Evolutionary conservation across 2,113 vertebrate genomes (phyloP).

Genomic region (Pungitius pungitius): DNA sequence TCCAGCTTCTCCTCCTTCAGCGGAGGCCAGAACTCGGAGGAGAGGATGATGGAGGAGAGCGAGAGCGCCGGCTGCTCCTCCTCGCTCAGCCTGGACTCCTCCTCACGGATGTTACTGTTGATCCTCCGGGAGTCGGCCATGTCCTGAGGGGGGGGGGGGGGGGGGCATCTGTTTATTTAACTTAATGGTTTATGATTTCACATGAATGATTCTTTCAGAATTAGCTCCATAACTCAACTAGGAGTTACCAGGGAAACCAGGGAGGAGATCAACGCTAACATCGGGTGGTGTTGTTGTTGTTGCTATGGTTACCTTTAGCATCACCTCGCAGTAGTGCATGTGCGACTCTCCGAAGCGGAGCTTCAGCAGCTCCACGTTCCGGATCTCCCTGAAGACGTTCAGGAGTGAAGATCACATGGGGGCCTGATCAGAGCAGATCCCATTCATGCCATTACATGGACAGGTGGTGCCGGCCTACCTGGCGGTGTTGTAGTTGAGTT

Average conservation of each 20-base stretch:
- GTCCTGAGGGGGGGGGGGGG: slow-evolving; percentile 79
- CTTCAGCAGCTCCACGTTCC: slow-evolving; percentile 97
- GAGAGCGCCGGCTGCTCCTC: slow-evolving; percentile 86
- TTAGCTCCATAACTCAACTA: too few relatives aligned
- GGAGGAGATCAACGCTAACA: neutral
- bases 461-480: slow-evolving; percentile 76
- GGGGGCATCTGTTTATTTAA: too few relatives aligned
- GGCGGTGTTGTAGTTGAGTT: slow-evolving; percentile 94
- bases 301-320: slow-evolving; percentile 84
- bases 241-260: neutral
- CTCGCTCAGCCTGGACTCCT: slow-evolving; percentile 86
- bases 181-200: too few relatives aligned
- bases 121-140: slow-evolving; percentile 96
- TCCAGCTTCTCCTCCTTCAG: slow-evolving; percentile 98
- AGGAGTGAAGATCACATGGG: too few relatives aligned
- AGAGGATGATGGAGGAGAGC: slow-evolving; percentile 91
- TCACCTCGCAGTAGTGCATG: slow-evolving; percentile 98
- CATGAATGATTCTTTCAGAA: too few relatives aligned
- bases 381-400: slow-evolving; percentile 87
- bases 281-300: too few relatives aligned
- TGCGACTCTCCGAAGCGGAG: slow-evolving; percentile 96
- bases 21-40: slow-evolving; percentile 96
- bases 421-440: too few relatives aligned
- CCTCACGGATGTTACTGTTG: slow-evolving; percentile 93
- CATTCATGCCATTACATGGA: too few relatives aligned